phyloP scores from a whole-genome alignment of 2,888 invertebrate genomes.

The Apodemia mormo region DNA sequence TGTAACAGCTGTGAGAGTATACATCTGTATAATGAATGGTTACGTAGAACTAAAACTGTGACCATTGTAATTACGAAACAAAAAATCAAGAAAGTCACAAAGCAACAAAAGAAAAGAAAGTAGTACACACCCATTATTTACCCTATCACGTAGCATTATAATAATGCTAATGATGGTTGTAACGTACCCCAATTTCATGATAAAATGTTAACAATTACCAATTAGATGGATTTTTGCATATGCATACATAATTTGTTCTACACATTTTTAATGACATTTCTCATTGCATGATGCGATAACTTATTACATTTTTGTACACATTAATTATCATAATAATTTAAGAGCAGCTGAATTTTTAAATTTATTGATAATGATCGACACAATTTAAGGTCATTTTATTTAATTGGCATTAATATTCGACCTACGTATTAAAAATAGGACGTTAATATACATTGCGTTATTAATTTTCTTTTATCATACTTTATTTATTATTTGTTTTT shows the following conservation, averaged over 20 bases:
- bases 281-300: neutral
- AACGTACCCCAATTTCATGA: conserved; percentile 34
- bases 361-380: neutral
- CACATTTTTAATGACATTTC: neutral
- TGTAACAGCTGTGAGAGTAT: conserved; percentile 63
- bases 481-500: too few relatives aligned
- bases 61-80: conserved; percentile 71
- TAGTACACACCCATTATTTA: conserved; percentile 49
- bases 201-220: conserved; percentile 40
- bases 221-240: conserved; percentile 26
- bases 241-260: neutral
- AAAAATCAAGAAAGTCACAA: conserved; percentile 65
- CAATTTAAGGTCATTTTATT: too few relatives aligned
- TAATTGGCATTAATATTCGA: too few relatives aligned
- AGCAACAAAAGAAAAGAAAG: conserved; percentile 64
- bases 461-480: too few relatives aligned
- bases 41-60: conserved; percentile 59
- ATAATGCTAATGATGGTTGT: conserved; percentile 23
- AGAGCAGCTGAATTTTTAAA: neutral
- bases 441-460: too few relatives aligned
- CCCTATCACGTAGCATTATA: conserved; percentile 47
- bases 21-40: conserved; percentile 60
- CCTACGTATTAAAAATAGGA: too few relatives aligned
- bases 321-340: neutral
- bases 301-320: neutral